A percentile compares a stretch with the other conserved stretches of the same genome.
These are phyloP conservation scores for Sphaeramia orbicularis DNA, from an alignment of 2,797 vertebrate species.

Conservation along the genomic window DNA sequence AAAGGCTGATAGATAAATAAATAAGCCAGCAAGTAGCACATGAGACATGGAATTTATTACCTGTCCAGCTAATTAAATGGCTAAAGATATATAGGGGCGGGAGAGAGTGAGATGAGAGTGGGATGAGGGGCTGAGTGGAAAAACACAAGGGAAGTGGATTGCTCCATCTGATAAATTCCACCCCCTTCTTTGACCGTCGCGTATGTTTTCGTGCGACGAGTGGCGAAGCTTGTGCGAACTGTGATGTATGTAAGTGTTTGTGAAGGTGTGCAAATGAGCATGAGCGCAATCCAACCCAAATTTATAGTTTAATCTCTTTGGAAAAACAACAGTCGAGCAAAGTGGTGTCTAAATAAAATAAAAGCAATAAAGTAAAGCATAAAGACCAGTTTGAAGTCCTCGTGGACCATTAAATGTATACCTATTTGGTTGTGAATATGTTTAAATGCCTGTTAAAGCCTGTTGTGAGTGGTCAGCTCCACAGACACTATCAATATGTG, in stretches of 20 bases:
- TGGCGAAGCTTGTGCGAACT: constrained; percentile 32
- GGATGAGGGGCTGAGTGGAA: constrained; percentile 60
- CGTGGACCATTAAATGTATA: no score
- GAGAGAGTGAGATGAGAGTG: constrained; percentile 61
- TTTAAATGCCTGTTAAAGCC: no score
- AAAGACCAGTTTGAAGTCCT: no score
- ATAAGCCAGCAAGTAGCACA: constrained; percentile 59
- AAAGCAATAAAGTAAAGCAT: no score
- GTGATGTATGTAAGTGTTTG: constrained; percentile 28
- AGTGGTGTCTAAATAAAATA: no score
- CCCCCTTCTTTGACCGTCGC: constrained; percentile 10
- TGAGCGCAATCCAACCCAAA: not conserved
- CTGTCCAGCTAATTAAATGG: constrained; percentile 85
- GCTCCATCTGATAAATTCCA: constrained; percentile 66
- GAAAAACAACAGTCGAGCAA: no score
- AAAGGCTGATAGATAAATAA: constrained; percentile 74
- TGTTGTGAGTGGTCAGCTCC: no score
- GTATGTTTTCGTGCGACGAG: constrained; percentile 51
- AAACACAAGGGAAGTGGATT: constrained; percentile 56
- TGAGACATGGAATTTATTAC: constrained; percentile 79
- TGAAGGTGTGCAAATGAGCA: constrained; percentile 43
- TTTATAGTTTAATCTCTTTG: no score
- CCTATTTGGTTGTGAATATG: no score
- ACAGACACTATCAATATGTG: no score
- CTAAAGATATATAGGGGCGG: constrained; percentile 74